Evolutionary conservation across 2,797 vertebrate species (phyloP).

Genomic region (Gymnocypris eckloni): DNA sequence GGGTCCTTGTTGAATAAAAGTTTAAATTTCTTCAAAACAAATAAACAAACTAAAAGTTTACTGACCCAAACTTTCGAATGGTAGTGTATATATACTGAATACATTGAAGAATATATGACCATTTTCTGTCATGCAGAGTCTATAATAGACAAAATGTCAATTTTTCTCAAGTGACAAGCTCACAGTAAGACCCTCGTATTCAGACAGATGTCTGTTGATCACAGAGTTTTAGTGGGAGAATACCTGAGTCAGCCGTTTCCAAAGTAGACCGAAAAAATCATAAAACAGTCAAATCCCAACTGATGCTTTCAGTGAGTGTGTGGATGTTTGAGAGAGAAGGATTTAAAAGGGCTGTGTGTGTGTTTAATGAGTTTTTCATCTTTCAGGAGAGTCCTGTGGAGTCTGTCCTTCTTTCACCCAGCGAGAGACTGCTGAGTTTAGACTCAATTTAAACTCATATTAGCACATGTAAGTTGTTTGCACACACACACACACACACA

Average conservation of each 20-base stretch:
- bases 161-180: slow-evolving; percentile 18
- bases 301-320: slow-evolving; percentile 39
- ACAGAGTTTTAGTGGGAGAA: slow-evolving; percentile 4
- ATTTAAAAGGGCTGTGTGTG: slow-evolving; percentile 36
- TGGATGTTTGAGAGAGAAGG: slow-evolving; percentile 39
- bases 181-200: slow-evolving; percentile 14
- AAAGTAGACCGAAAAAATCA: slow-evolving; percentile 22
- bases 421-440: slow-evolving; percentile 55
- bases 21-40: background rate
- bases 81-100: background rate
- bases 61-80: background rate
- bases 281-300: slow-evolving; percentile 36
- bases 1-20: background rate
- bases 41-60: background rate
- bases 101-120: no score
- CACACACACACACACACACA: background rate
- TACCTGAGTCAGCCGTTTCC: slow-evolving; percentile 40
- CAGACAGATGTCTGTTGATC: slow-evolving; percentile 29
- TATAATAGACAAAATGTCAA: slow-evolving; percentile 3
- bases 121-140: background rate
- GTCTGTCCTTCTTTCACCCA: slow-evolving; percentile 62
- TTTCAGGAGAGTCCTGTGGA: slow-evolving; percentile 65
- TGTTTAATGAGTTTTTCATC: slow-evolving; percentile 57
- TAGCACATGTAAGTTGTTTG: slow-evolving; percentile 53
- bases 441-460: slow-evolving; percentile 43